Conservation (phyloP, 2,888 invertebrate species). For the Choristoneura rosaceana region DNA sequence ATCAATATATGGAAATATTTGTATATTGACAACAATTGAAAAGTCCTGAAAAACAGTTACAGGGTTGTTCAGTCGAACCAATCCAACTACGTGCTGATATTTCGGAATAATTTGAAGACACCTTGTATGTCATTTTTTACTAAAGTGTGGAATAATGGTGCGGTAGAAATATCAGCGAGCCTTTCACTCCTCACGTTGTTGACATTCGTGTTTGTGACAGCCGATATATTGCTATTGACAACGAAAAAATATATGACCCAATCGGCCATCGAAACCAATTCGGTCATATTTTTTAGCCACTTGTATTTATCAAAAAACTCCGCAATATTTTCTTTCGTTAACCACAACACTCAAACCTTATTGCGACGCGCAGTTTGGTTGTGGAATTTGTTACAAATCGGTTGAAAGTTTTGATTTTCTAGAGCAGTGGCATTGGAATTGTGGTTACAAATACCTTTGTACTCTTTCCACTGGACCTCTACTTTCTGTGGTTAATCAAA, state of each 20-base stretch:
- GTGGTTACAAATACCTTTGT: conserved; percentile 27
- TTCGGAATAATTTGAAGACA: no score
- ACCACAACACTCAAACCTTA: background rate
- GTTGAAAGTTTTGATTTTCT: conserved; percentile 26
- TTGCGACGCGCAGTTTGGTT: background rate
- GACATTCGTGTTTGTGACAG: conserved; percentile 1
- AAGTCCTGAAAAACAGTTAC: no score
- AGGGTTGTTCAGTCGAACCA: no score
- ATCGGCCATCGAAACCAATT: background rate
- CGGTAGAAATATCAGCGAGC: background rate
- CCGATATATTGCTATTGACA: background rate
- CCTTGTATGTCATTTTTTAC: background rate
- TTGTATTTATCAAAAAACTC: background rate
- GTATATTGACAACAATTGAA: no score
- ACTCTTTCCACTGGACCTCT: conserved; percentile 25
- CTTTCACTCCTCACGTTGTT: background rate
- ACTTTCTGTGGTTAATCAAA: conserved; percentile 36
- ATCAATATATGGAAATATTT: no score
- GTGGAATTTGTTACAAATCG: conserved; percentile 10
- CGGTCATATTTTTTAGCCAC: background rate
- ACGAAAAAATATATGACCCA: background rate
- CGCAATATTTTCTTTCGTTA: background rate
- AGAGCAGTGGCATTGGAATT: conserved; percentile 24
- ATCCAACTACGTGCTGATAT: no score
- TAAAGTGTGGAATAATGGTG: background rate